A percentile compares a stretch with the other conserved stretches of the same genome.
phyloP scores from a whole-genome alignment of 2,888 invertebrate genomes.

The Uloborus plumipes region DNA sequence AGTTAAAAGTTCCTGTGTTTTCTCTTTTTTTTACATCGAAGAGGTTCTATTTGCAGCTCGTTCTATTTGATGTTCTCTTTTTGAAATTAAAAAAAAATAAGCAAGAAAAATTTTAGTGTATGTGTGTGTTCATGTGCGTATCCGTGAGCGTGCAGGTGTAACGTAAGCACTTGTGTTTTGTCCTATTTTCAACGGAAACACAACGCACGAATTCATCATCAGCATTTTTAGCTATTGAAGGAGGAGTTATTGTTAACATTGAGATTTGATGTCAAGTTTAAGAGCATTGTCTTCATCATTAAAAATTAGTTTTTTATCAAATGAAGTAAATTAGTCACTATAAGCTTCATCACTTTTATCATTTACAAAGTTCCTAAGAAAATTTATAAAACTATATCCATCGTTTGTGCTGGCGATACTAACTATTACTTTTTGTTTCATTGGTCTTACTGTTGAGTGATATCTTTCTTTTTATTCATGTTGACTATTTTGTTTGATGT shows the following conservation, averaged over 20 bases:
- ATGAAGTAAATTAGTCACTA: slow-evolving; percentile 19
- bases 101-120: slow-evolving; percentile 52
- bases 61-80: slow-evolving; percentile 64
- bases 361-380: slow-evolving; percentile 53
- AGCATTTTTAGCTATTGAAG: slow-evolving; percentile 28
- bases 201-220: slow-evolving; percentile 44
- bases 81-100: slow-evolving; percentile 51
- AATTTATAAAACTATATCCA: slow-evolving; percentile 43
- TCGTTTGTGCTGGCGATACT: slow-evolving; percentile 31
- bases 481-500: too few species aligned
- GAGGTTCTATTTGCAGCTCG: slow-evolving; percentile 63
- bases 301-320: slow-evolving; percentile 47
- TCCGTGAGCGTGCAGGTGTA: slow-evolving; percentile 50
- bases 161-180: slow-evolving; percentile 48
- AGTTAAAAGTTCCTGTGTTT: slow-evolving; percentile 65
- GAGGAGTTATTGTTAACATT: slow-evolving; percentile 29
- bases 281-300: slow-evolving; percentile 49
- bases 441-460: neutral
- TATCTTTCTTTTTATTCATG: slow-evolving; percentile 1
- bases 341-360: slow-evolving; percentile 39
- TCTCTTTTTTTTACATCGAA: slow-evolving; percentile 61
- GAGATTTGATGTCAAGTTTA: slow-evolving; percentile 32
- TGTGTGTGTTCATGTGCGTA: slow-evolving; percentile 51
- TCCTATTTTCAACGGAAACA: slow-evolving; percentile 53
- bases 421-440: neutral